Conservation (phyloP, 2,113 vertebrate species). For the Pantherophis guttatus region DNA sequence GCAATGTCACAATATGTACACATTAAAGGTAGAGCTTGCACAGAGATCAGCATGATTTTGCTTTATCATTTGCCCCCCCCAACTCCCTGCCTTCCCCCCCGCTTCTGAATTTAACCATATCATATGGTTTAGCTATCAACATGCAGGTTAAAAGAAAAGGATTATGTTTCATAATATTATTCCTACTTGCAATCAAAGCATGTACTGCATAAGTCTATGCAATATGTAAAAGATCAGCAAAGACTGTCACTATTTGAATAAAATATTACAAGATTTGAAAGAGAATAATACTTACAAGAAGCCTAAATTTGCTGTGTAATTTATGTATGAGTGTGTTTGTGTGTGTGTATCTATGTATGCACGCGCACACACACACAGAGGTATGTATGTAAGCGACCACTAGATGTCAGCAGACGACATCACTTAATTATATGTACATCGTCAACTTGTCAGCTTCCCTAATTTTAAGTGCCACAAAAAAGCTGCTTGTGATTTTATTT, state of each 20-base stretch:
- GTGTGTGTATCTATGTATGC: too few species aligned
- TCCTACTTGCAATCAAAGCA: background rate
- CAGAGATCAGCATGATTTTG: background rate
- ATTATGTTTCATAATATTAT: background rate
- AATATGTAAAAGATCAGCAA: background rate
- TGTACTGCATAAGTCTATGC: background rate
- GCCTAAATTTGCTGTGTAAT: slow-evolving; percentile 38
- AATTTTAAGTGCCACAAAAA: slow-evolving; percentile 63
- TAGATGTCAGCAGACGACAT: slow-evolving; percentile 72
- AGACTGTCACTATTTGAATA: background rate
- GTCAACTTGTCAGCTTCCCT: slow-evolving; percentile 45
- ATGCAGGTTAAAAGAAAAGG: background rate
- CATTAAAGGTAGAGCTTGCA: background rate
- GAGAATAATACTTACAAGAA: slow-evolving; percentile 28
- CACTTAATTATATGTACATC: slow-evolving; percentile 21
- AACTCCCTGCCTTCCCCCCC: too few species aligned
- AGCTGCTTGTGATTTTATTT: slow-evolving; percentile 59
- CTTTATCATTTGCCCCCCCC: too few species aligned
- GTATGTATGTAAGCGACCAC: slow-evolving; percentile 13
- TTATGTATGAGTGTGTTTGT: background rate
- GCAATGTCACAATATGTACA: background rate
- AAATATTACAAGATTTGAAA: background rate
- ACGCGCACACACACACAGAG: too few species aligned
- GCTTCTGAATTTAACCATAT: background rate
- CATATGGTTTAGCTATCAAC: background rate